Evolutionary conservation across 2,888 invertebrate species (phyloP).

Genomic region (Apamea epomidion): DNA sequence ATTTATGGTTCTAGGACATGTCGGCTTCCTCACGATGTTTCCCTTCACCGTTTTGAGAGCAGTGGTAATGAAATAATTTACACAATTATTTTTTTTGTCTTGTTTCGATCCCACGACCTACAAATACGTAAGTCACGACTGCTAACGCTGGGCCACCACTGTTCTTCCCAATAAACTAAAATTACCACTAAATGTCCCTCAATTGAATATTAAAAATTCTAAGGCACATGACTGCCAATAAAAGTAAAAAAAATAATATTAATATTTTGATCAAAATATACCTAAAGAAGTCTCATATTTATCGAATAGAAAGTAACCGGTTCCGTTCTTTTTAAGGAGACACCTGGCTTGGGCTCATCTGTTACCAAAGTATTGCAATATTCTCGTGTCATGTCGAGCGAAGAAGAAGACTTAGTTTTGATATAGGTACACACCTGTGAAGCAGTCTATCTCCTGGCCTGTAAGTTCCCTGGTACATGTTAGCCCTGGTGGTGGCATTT

Average conservation of each 20-base stretch:
- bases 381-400: not conserved
- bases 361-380: not conserved
- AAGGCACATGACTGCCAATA: not conserved
- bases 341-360: not conserved
- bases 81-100: no score
- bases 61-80: no score
- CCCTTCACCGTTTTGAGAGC: no score
- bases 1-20: no score
- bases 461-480: conserved; percentile 26
- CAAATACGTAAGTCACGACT: no score
- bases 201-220: not conserved
- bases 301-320: not conserved
- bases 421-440: conserved; percentile 44
- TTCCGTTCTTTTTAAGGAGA: not conserved
- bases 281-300: not conserved
- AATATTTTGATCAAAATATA: no score
- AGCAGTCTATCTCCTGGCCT: conserved; percentile 37
- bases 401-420: no score
- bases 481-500: conserved; percentile 20
- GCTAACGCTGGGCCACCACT: no score
- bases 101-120: no score
- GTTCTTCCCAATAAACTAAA: no score
- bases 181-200: no score
- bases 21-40: no score
- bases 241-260: not conserved